Conservation (phyloP, 2,888 invertebrate genomes). For the Reticulitermes lucifugus region DNA sequence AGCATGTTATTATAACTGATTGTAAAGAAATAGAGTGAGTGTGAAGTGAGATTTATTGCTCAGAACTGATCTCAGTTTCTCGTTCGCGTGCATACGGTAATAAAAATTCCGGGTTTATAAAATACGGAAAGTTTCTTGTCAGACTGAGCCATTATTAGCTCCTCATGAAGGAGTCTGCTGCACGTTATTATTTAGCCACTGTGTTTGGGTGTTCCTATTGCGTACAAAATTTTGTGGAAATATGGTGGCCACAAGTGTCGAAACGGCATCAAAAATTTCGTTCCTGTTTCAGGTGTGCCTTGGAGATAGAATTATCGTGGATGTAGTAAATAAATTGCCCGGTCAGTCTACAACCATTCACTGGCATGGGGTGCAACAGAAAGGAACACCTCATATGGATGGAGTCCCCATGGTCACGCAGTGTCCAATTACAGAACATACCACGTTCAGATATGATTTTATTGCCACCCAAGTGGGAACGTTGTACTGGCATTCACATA, state of each 20-base stretch:
- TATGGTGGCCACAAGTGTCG: background rate
- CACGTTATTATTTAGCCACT: too few species aligned
- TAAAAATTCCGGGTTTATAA: too few species aligned
- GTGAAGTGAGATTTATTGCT: too few species aligned
- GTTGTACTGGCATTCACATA: conserved; percentile 60
- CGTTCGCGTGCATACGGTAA: too few species aligned
- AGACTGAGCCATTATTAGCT: too few species aligned
- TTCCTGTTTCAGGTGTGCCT: conserved; percentile 59
- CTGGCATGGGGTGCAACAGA: conserved; percentile 66
- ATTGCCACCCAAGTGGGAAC: conserved; percentile 58
- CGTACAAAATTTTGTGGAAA: background rate
- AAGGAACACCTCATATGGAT: conserved; percentile 61
- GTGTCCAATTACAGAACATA: conserved; percentile 61
- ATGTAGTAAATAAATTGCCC: conserved; percentile 60
- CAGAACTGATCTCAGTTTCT: too few species aligned
- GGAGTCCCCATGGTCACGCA: conserved; percentile 64
- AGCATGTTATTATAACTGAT: too few species aligned
- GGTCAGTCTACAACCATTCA: conserved; percentile 63
- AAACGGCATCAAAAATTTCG: background rate
- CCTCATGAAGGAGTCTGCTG: too few species aligned
- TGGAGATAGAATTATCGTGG: conserved; percentile 61
- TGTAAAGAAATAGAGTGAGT: too few species aligned
- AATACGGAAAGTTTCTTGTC: too few species aligned
- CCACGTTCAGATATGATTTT: conserved; percentile 60
- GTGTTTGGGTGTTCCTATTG: too few species aligned